Base-by-base conservation (phyloP, 2,888 invertebrate genomes). In the Aricia artaxerxes region DNA sequence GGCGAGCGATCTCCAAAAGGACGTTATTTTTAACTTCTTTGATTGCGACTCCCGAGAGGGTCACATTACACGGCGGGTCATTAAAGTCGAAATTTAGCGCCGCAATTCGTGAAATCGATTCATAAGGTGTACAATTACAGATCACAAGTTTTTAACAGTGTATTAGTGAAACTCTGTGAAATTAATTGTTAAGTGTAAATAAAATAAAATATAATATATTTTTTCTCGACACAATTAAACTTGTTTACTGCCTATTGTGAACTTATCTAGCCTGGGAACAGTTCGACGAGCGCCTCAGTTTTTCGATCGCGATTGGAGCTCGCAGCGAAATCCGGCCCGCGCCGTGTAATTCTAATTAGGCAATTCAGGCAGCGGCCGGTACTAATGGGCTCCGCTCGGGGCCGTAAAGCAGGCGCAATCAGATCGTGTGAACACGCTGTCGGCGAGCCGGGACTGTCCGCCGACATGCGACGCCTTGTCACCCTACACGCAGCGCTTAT, bases 261-360 rank as follows among this genome's bases (percentile, higher is more conserved):
- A 75, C 75, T 49, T 49, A 75, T 73, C 40, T 73, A 24, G 40
- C 73, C 73, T 73, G 44, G 11, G 75, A 75, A 49, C 35, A 11
- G 57, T 13, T 40, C 31, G 57, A 78, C 60, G 60, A 73, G 60
- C 57, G 57, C 73, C 60, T 60, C 24, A 78, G 57, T 78, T 73
- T 60, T 38, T 79, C 80, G 80, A 83, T 83, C 83, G 80, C 78
- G 82, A 84, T 84, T 80, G 80, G 75, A n/a, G 6, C 73, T 84
- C 84, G 85, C 83, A 84, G 82, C 82, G 81, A 85, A 85, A 88
- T 90, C 90, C 88, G 86, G 91, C 89, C 87, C 82, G 83, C 83
- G 82, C 86, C 89, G 86, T 90, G 91, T 92, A 91, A 90, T 92
- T 93, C 92, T 94, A 94, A 94, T 94, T 93, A 94, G 94, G 92